Evolutionary conservation across 2,888 invertebrate species (phyloP), one percentile per base, ranked within the genome.

Genomic region (Nemotelus nigrinus): DNA sequence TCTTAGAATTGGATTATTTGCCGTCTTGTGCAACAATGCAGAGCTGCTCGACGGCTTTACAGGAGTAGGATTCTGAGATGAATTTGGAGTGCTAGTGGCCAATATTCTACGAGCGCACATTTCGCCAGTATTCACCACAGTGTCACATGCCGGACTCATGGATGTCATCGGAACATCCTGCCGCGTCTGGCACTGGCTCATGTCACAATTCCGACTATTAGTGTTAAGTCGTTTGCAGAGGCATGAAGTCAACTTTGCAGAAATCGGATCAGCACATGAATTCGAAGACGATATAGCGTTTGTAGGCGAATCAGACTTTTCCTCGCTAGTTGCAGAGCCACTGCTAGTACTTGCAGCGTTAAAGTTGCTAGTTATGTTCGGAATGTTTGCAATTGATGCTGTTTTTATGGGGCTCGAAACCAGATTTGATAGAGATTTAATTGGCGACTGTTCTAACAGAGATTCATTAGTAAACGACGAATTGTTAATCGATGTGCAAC

Each of bases 401-500:
- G 87, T 85, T 81, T 86, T 87, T 8, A 82, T 85, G 82, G 88
- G 90, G 88, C 88, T 90, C 82, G 90, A 90, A 78, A 91, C 91
- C 83, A 91, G 87, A 85, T 91, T 91, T 72, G 91, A 91, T 79
- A 91, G 85, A 77, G 91, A 91, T 84, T 91, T 91, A 45, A 91
- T 91, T 71, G 91, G 90, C 71, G 91, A 91, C 82, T 89, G 90
- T 81, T 87, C 86, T 77, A 86, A 78, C 4, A 67, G 47, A 55
- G 67, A 53, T 71, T 78, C 77, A 60, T 41, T 68, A 5, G 60
- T 48, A 57, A 67, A 77, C 7, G 50, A 67, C 39, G 77, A 63
- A 64, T 43, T 77, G 10, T 77, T 77, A 1, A 50, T 39, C 8
- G 68, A 60, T 41, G 80, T 55, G n/a, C 77, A 78, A 47, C 77